These are phyloP conservation scores for Microctonus brassicae DNA, from an alignment of 2,888 invertebrate genomes.

Conservation along the genomic window DNA sequence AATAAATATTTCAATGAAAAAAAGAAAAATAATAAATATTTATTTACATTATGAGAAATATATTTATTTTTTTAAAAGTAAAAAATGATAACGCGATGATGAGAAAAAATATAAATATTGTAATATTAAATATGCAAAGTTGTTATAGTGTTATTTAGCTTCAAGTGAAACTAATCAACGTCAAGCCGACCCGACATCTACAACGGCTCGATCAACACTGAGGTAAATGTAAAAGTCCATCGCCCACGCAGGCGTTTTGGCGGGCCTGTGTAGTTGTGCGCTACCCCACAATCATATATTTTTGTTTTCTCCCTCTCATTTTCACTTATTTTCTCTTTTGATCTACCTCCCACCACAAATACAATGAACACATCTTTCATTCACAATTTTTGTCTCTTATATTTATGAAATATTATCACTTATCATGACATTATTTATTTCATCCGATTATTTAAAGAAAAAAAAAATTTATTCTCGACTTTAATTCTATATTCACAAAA, in stretches of 20 bases:
- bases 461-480: slow-evolving; percentile 15
- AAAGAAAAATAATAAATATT: not conserved
- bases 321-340: not conserved
- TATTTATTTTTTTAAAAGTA: too few relatives aligned
- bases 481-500: not conserved
- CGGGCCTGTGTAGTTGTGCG: slow-evolving; percentile 16
- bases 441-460: slow-evolving; percentile 6
- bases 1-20: not conserved
- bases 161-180: slow-evolving; percentile 50
- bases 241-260: slow-evolving; percentile 58
- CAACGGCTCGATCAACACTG: slow-evolving; percentile 63
- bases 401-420: not conserved
- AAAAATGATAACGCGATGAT: too few relatives aligned
- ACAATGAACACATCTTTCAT: too few relatives aligned
- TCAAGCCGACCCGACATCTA: slow-evolving; percentile 55
- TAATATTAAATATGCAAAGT: too few relatives aligned
- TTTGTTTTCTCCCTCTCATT: slow-evolving; percentile 7
- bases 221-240: too few relatives aligned
- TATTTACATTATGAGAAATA: not conserved
- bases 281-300: slow-evolving; percentile 19
- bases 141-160: not conserved
- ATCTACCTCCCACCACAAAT: not conserved
- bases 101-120: too few relatives aligned
- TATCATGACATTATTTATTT: slow-evolving; percentile 12
- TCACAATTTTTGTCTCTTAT: not conserved